These are phyloP conservation scores for Melanaphis sacchari DNA, from an alignment of 1,140 invertebrate genomes.

Conservation along the genomic window DNA sequence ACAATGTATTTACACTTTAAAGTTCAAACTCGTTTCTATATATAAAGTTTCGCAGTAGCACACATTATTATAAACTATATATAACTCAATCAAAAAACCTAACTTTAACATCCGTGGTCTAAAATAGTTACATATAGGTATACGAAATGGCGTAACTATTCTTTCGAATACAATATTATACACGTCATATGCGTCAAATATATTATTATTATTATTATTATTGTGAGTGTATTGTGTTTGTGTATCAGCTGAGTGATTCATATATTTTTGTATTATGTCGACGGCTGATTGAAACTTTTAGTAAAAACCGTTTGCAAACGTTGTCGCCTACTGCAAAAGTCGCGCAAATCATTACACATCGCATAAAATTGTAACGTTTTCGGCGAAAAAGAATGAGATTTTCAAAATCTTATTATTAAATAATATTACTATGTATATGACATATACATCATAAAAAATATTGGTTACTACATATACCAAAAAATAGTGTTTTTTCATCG, in stretches of 20 bases:
- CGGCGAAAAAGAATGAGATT: too few relatives aligned
- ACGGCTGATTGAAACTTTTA: neutral
- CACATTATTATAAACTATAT: neutral
- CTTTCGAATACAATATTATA: neutral
- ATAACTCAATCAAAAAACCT: neutral
- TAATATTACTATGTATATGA: too few relatives aligned
- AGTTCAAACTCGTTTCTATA: neutral
- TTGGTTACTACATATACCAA: too few relatives aligned
- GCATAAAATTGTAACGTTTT: neutral
- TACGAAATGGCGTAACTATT: neutral
- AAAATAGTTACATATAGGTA: neutral
- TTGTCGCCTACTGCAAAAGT: neutral
- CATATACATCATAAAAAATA: too few relatives aligned
- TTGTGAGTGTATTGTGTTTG: too few relatives aligned
- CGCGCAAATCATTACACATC: too few relatives aligned
- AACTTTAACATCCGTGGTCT: neutral
- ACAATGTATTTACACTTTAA: neutral
- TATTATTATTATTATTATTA: neutral
- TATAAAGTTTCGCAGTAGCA: neutral
- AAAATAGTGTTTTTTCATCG: too few relatives aligned
- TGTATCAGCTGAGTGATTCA: neutral
- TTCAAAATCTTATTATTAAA: too few relatives aligned
- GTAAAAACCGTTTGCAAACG: neutral
- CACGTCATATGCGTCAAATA: too few relatives aligned
- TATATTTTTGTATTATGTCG: neutral